Percentiles rank a stretch among this genome's conserved stretches.
Evolutionary conservation across 2,797 vertebrate species (phyloP).

Genomic region (Tadarida brasiliensis): DNA sequence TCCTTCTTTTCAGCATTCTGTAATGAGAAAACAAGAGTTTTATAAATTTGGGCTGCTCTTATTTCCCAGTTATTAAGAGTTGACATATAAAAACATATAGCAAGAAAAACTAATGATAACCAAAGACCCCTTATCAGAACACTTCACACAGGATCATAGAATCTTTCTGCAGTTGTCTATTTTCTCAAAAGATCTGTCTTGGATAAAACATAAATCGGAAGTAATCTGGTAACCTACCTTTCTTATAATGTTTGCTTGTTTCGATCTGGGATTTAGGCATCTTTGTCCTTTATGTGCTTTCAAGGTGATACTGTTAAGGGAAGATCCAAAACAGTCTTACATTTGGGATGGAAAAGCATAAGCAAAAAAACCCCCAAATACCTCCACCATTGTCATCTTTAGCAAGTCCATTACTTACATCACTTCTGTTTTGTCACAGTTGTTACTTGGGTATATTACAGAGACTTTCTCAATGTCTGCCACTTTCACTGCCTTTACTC

Average conservation of each 20-base stretch:
- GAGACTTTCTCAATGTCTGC: conserved; percentile 56
- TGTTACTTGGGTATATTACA: conserved; percentile 62
- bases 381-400: not conserved
- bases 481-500: conserved; percentile 62
- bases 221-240: conserved; percentile 60
- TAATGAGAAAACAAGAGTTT: conserved; percentile 68
- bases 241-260: conserved; percentile 72
- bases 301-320: conserved; percentile 75
- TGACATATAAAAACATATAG: not conserved
- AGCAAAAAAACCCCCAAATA: not conserved
- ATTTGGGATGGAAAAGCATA: conserved; percentile 4
- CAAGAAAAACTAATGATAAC: conserved; percentile 1
- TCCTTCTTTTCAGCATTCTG: conserved; percentile 68
- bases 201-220: conserved; percentile 7
- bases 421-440: conserved; percentile 76
- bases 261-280: conserved; percentile 77
- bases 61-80: conserved; percentile 32
- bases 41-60: conserved; percentile 21
- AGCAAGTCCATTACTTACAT: conserved; percentile 70
- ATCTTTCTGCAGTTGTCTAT: conserved; percentile 4
- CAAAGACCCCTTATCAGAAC: not conserved
- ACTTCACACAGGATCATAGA: not conserved
- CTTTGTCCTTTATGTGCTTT: conserved; percentile 59
- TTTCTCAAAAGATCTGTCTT: not conserved
- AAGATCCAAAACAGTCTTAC: conserved; percentile 36